Percentiles rank a stretch among this genome's conserved stretches.
These are phyloP conservation scores for Oscheius sp. DNA, from an alignment of 2,888 invertebrate genomes.

Conservation along the genomic window DNA sequence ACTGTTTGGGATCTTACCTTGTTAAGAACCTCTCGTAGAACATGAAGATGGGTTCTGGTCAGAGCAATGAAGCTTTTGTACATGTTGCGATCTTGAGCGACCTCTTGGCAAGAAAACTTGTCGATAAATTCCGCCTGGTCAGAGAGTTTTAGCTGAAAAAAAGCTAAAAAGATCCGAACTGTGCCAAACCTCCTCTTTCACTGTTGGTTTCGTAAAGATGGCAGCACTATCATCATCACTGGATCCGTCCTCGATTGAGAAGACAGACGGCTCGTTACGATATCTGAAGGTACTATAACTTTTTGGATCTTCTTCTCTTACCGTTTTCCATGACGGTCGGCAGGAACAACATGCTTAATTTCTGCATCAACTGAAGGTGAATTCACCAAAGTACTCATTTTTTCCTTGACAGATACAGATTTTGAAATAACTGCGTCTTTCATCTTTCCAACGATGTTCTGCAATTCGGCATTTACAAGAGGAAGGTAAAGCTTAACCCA, in stretches of 20 bases:
- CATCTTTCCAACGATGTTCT: constrained; percentile 57
- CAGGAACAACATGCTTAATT: constrained; percentile 83
- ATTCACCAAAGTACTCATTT: constrained; percentile 29
- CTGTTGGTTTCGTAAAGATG: constrained; percentile 34
- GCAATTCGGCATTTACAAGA: constrained; percentile 31
- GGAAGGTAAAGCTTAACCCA: constrained; percentile 11
- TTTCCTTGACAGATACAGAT: constrained; percentile 84
- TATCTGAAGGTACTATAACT: constrained; percentile 23
- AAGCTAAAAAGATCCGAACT: not conserved
- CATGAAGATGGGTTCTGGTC: constrained; percentile 67
- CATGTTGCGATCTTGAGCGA: constrained; percentile 77
- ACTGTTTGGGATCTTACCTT: constrained; percentile 28
- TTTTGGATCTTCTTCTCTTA: not conserved
- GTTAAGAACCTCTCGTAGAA: constrained; percentile 58
- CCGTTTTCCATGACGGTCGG: constrained; percentile 83
- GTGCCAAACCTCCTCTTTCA: constrained; percentile 48
- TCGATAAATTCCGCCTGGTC: constrained; percentile 84
- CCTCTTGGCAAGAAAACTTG: constrained; percentile 91
- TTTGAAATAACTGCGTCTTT: constrained; percentile 85
- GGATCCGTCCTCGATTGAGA: constrained; percentile 54
- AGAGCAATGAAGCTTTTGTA: constrained; percentile 61
- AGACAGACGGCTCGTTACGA: constrained; percentile 45
- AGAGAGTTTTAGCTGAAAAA: constrained; percentile 48
- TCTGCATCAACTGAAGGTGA: constrained; percentile 19
- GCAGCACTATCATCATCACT: constrained; percentile 45